Base-by-base conservation (phyloP, 2,113 vertebrate species). In the Antechinus flavipes region DNA sequence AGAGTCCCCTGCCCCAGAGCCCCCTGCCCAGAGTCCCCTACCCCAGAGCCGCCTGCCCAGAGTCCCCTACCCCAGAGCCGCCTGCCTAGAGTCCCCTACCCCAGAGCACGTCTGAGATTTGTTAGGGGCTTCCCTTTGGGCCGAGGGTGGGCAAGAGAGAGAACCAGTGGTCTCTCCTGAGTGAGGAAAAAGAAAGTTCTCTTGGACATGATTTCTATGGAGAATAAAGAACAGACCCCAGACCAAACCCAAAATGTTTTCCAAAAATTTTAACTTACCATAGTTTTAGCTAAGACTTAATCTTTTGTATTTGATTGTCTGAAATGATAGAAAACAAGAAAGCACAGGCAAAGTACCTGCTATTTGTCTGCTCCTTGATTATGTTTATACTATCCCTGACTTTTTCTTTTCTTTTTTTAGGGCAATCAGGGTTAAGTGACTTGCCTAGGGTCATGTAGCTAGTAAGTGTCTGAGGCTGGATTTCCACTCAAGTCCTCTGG, bases 131-230 rank as follows among this genome's bases (percentile, higher is more conserved):
- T 89, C 54, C 91, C 52, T 8, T 23, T 42, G 47, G 54, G 49
- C 68, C 93, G 92, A 90, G 52, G 0, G 11, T 89, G 7, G 52
- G 46, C 35, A 89, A 25, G 90, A 96, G 25, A 58, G 93, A 92
- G 35, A 42, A 52, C 55, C 11, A 47, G 24, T 27, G 25, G 24
- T 94, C 7, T 92, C 42, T 0, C 8, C 3, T 93, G 94, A 56
- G 30, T 68, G 61, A 5, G 61, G 16, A 16, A 68, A 30, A 68
- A 35, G n/a, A 92, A 52, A 49, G 84, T 49, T 8, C 53, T 94
- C 54, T 93, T 93, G 61, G 89, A 84, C 68, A 94, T 95, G 11
- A 9, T 96, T 95, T 94, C 47, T 58, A 8, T 53, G 50, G 2
- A 93, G 25, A 68, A 2, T 95, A 30, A 94, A 94, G 93, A 90